Percentiles rank a stretch among this genome's conserved stretches.
Evolutionary conservation across 1,140 invertebrate genomes (phyloP).

Genomic region (Drosophila nigromelanica): DNA sequence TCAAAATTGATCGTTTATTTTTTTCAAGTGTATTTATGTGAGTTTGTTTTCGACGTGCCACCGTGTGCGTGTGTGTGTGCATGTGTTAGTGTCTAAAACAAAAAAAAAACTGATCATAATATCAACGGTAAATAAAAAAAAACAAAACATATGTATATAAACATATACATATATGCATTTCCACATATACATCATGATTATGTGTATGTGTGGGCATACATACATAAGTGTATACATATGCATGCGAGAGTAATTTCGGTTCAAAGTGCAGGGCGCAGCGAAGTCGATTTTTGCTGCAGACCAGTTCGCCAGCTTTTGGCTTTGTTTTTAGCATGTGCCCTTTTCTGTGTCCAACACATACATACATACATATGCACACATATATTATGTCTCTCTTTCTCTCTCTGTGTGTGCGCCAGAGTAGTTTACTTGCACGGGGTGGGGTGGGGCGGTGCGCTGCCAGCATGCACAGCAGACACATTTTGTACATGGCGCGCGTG

Average conservation of each 20-base stretch:
- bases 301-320: constrained; percentile 62
- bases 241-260: constrained; percentile 37
- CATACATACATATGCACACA: constrained; percentile 5
- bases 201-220: background rate
- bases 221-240: background rate
- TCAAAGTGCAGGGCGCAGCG: constrained; percentile 41
- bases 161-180: constrained; percentile 1
- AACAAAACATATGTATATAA: constrained; percentile 36
- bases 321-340: constrained; percentile 77
- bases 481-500: constrained; percentile 43
- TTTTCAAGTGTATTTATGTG: constrained; percentile 38
- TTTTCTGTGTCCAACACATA: constrained; percentile 44
- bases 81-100: constrained; percentile 15
- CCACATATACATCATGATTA: background rate
- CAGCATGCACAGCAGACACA: constrained; percentile 45
- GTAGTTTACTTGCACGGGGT: constrained; percentile 20
- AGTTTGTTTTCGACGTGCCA: constrained; percentile 2
- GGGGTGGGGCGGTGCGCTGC: constrained; percentile 23
- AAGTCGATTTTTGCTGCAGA: constrained; percentile 29
- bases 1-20: constrained; percentile 23
- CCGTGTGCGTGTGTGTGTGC: constrained; percentile 16
- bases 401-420: constrained; percentile 11
- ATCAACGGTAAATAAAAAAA: constrained; percentile 66
- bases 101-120: constrained; percentile 38
- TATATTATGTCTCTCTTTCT: background rate